A percentile compares a stretch with the other conserved stretches of the same genome.
Evolutionary conservation across 1,140 invertebrate species (phyloP).

Genomic region (Drosophila mayri): DNA sequence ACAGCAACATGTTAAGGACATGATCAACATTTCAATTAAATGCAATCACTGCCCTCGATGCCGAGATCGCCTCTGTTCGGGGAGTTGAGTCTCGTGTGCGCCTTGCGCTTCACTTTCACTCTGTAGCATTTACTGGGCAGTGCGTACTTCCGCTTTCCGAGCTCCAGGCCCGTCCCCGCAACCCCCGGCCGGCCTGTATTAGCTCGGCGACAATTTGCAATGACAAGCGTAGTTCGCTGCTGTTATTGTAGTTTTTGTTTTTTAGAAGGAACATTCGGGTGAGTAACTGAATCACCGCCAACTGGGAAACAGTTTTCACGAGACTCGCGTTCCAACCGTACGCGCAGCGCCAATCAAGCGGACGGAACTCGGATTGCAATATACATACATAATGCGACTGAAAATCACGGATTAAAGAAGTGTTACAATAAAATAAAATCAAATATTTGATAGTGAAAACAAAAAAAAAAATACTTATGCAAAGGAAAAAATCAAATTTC

Average conservation of each 20-base stretch:
- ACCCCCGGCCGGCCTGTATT: constrained; percentile 64
- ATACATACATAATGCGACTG: not conserved
- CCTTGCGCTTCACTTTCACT: constrained; percentile 71
- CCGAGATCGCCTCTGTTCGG: constrained; percentile 16
- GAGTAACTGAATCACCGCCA: constrained; percentile 62
- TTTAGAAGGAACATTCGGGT: constrained; percentile 73
- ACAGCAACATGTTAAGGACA: constrained; percentile 72
- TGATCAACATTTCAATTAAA: constrained; percentile 81
- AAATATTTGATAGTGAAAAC: not conserved
- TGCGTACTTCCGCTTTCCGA: constrained; percentile 75
- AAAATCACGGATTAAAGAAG: not conserved
- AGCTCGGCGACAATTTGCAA: constrained; percentile 79
- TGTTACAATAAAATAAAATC: not conserved
- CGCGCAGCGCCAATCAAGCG: constrained; percentile 57
- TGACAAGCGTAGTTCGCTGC: constrained; percentile 60
- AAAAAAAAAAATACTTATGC: not conserved
- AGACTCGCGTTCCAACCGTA: constrained; percentile 69
- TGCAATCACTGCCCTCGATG: constrained; percentile 63
- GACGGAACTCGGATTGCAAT: constrained; percentile 12
- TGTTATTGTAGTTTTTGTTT: constrained; percentile 51
- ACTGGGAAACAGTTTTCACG: constrained; percentile 67
- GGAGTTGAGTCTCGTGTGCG: constrained; percentile 44
- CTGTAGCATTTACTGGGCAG: constrained; percentile 65
- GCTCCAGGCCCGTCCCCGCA: constrained; percentile 11
- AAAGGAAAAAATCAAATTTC: not conserved